These are phyloP conservation scores for Baryphthengus martii DNA, from an alignment of 2,113 vertebrate genomes.

Conservation along the genomic window DNA sequence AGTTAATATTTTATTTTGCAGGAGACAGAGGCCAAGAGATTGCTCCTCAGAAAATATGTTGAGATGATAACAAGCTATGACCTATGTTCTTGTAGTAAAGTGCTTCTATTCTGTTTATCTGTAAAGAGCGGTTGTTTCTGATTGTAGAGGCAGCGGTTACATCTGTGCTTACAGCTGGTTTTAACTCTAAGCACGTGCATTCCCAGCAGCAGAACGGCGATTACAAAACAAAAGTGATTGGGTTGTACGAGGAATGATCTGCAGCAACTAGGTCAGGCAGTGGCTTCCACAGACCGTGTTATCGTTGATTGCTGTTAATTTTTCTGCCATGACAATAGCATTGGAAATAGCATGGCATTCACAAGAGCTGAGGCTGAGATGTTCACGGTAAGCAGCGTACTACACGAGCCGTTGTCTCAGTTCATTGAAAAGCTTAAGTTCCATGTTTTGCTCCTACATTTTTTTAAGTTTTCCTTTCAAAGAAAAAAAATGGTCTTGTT, in stretches of 20 bases:
- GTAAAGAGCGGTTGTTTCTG: neutral
- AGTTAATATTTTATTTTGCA: neutral
- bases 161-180: neutral
- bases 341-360: neutral
- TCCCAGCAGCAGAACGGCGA: neutral
- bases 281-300: neutral
- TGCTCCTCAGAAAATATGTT: neutral
- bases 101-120: neutral
- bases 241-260: neutral
- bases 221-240: neutral
- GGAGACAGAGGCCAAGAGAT: neutral
- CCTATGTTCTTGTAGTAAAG: neutral
- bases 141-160: neutral
- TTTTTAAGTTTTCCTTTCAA: neutral
- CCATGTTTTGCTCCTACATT: neutral
- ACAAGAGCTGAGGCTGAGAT: neutral
- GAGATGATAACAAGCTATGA: neutral
- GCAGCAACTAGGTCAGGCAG: neutral
- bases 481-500: neutral
- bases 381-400: conserved; percentile 26
- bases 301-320: neutral
- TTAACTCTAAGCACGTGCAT: neutral
- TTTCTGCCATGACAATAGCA: neutral
- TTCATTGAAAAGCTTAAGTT: neutral
- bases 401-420: neutral